A percentile compares a stretch with the other conserved stretches of the same genome.
phyloP scores from a whole-genome alignment of 2,797 vertebrate species.

The Discoglossus pictus region DNA sequence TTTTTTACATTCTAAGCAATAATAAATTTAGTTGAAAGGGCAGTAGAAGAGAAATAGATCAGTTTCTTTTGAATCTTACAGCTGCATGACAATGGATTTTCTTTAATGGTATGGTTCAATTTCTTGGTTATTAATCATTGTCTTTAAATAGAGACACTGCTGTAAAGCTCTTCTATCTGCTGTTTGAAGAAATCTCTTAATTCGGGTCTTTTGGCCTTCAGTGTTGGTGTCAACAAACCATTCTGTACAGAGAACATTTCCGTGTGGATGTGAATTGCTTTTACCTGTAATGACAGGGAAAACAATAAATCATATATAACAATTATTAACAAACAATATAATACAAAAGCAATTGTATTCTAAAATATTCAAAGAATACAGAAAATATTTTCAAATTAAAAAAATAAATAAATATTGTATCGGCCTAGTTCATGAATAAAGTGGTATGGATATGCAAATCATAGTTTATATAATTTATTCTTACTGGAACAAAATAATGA shows the following conservation, averaged over 20 bases:
- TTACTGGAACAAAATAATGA: too few species aligned
- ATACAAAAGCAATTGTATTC: too few species aligned
- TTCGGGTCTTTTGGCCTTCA: constrained; percentile 94
- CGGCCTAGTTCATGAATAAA: too few species aligned
- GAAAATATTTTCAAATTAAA: too few species aligned
- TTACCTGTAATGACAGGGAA: constrained; percentile 78
- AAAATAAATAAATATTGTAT: too few species aligned
- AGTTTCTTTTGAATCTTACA: neutral
- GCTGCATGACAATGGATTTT: constrained; percentile 3
- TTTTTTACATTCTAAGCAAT: constrained; percentile 34
- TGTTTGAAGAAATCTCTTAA: constrained; percentile 92
- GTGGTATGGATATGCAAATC: too few species aligned
- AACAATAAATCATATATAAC: too few species aligned
- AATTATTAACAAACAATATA: too few species aligned
- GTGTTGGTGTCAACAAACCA: constrained; percentile 91
- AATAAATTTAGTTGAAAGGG: constrained; percentile 18
- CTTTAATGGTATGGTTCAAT: constrained; percentile 48
- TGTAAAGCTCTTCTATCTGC: constrained; percentile 91
- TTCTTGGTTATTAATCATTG: constrained; percentile 54
- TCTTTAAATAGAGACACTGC: constrained; percentile 83
- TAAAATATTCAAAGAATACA: too few species aligned
- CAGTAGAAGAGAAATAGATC: neutral
- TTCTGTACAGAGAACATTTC: constrained; percentile 95
- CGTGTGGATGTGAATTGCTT: constrained; percentile 90
- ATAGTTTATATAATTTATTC: too few species aligned